Evolutionary conservation across 2,113 vertebrate genomes (phyloP).

Genomic region (human (Homo sapiens)): DNA sequence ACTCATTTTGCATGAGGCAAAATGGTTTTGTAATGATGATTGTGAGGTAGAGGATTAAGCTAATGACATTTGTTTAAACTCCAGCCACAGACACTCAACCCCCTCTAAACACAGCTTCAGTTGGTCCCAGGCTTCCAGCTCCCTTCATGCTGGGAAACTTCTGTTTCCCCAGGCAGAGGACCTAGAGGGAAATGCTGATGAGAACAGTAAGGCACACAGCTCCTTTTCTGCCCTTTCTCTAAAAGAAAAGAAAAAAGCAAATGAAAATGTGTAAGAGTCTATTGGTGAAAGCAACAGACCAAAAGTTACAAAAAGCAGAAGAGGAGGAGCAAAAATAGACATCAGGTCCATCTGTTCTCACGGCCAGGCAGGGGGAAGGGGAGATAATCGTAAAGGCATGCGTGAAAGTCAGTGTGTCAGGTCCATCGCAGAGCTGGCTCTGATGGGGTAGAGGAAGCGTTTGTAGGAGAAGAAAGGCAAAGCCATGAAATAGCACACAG

Average conservation of each 20-base stretch:
- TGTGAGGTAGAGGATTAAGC: background rate
- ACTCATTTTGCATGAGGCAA: background rate
- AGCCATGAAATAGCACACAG: background rate
- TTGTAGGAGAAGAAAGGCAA: background rate
- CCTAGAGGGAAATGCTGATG: background rate
- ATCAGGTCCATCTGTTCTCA: background rate
- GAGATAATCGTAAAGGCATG: conserved; percentile 37
- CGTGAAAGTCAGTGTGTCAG: background rate
- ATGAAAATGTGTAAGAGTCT: background rate
- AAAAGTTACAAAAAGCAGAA: background rate
- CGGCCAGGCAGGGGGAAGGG: background rate
- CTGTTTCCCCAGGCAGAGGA: background rate
- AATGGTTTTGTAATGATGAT: background rate
- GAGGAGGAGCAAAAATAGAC: background rate
- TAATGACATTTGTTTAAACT: background rate
- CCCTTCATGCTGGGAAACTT: too few relatives aligned
- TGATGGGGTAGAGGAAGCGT: background rate
- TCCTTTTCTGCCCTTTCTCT: background rate
- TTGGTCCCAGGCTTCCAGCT: rapidly evolving
- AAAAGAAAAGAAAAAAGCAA: conserved; percentile 12
- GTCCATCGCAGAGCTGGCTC: background rate
- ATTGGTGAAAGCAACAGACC: conserved; percentile 13
- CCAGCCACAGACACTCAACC: background rate
- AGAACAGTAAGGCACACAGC: rapidly evolving
- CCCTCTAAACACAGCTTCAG: background rate